Conservation (phyloP, 2,888 invertebrate species). For the Mylabris sibirica region DNA sequence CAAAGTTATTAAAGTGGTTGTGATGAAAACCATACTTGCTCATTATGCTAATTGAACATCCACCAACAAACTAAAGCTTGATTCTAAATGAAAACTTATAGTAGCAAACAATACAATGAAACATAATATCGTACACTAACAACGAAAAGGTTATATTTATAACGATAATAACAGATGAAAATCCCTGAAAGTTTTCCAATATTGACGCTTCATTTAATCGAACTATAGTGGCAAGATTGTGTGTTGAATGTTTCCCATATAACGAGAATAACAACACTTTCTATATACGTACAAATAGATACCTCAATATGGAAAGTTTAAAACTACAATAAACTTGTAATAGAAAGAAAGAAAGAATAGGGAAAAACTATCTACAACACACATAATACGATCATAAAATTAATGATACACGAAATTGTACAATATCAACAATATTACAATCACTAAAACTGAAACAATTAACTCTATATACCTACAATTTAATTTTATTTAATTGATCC, state of each 20-base stretch:
- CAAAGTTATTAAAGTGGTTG: not conserved
- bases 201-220: constrained; percentile 6
- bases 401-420: constrained; percentile 34
- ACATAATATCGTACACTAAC: not conserved
- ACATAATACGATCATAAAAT: constrained; percentile 21
- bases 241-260: not conserved
- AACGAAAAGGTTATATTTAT: not conserved
- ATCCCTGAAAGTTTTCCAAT: constrained; percentile 3
- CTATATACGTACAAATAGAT: not conserved
- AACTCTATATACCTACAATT: constrained; percentile 12
- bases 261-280: constrained; percentile 2
- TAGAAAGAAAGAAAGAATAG: not conserved
- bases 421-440: constrained; percentile 35
- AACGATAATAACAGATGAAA: not conserved
- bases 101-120: not conserved
- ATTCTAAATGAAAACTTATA: not conserved
- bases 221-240: not conserved
- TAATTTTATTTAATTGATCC: constrained; percentile 5
- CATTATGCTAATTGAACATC: constrained; percentile 11
- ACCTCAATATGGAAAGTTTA: not conserved
- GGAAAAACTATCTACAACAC: not conserved
- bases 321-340: not conserved
- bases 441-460: constrained; percentile 23
- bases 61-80: not conserved
- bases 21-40: not conserved